Percentiles rank a stretch among this genome's conserved stretches.
Conservation (phyloP, 1,140 invertebrate species). For the Dermatophagoides farinae region DNA sequence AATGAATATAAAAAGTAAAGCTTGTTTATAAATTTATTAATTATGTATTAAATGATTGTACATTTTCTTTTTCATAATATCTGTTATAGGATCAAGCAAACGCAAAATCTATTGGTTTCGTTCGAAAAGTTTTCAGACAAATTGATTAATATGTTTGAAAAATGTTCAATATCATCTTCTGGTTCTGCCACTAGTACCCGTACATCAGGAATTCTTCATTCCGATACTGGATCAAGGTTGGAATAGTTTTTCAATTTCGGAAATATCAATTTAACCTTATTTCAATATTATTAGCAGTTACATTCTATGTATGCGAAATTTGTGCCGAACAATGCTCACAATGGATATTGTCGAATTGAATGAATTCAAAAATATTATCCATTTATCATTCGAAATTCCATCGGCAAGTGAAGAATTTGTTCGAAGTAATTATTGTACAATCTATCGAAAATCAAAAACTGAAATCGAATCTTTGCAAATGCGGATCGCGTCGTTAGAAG, state of each 20-base stretch:
- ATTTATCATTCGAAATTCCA: conserved; percentile 1
- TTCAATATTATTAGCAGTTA: background rate
- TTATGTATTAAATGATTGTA: background rate
- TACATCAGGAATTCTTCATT: too few species aligned
- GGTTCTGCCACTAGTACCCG: too few species aligned
- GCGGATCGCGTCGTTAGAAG: background rate
- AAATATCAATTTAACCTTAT: background rate
- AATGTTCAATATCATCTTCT: background rate
- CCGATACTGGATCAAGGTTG: too few species aligned
- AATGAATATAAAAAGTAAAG: background rate
- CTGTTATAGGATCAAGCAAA: background rate
- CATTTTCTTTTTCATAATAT: background rate
- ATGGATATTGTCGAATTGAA: conserved; percentile 8
- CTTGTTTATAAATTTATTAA: background rate
- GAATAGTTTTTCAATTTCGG: background rate
- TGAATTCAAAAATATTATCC: background rate
- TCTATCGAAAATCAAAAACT: background rate
- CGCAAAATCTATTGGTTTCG: background rate
- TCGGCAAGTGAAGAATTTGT: conserved; percentile 9
- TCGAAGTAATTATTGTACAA: background rate
- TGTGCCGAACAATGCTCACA: background rate
- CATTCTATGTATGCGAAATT: background rate
- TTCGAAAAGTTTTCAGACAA: background rate
- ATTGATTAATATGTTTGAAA: background rate
- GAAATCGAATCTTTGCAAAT: background rate